phyloP scores from a whole-genome alignment of 2,888 invertebrate species.

The Priocnemis perturbator region DNA sequence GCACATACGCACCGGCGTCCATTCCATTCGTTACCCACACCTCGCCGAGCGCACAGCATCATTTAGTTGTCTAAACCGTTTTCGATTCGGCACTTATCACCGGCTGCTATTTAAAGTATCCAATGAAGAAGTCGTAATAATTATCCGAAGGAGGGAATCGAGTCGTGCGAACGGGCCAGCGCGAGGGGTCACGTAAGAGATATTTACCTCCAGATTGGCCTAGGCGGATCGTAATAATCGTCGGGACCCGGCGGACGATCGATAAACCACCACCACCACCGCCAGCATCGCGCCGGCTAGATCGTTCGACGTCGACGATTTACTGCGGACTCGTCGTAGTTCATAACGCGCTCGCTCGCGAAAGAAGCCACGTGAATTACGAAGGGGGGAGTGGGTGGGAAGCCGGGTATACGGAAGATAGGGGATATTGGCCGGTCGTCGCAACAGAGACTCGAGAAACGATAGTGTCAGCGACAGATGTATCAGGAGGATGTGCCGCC shows the following conservation, averaged over 20 bases:
- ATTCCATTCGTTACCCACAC: too few species aligned
- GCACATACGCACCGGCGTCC: too few species aligned
- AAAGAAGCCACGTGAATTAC: neutral
- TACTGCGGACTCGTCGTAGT: constrained; percentile 51
- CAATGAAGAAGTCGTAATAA: constrained; percentile 8
- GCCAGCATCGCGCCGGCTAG: too few species aligned
- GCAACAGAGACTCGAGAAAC: constrained; percentile 30
- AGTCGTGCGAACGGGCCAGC: constrained; percentile 2
- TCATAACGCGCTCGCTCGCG: constrained; percentile 42
- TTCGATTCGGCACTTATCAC: too few species aligned
- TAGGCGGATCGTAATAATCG: constrained; percentile 35
- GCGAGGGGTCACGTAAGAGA: constrained; percentile 26
- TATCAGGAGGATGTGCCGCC: constrained; percentile 47
- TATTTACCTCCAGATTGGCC: constrained; percentile 31
- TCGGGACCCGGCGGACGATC: constrained; percentile 40
- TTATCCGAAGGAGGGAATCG: neutral
- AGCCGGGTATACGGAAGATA: neutral
- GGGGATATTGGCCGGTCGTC: neutral
- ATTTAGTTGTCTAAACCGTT: too few species aligned
- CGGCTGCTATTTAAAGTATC: too few species aligned
- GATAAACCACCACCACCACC: constrained; percentile 30
- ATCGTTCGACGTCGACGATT: constrained; percentile 47
- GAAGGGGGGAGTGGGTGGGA: neutral
- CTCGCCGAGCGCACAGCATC: too few species aligned
- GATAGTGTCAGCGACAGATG: constrained; percentile 35